A percentile compares a stretch with the other conserved stretches of the same genome.
phyloP scores from a whole-genome alignment of 2,797 vertebrate genomes.

The Poecilia velifera region DNA sequence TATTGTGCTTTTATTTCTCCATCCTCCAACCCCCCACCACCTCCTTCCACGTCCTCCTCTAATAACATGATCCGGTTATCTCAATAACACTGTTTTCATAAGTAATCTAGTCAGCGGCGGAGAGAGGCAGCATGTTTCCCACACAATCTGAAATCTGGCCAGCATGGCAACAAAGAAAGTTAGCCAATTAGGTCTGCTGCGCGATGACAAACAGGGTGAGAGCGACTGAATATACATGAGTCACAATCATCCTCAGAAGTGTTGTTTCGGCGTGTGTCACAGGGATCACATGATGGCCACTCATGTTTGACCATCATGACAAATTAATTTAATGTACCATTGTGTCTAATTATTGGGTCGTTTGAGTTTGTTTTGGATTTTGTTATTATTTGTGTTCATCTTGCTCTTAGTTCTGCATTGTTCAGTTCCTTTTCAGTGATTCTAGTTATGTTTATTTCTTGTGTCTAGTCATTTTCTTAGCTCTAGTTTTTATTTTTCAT shows the following conservation, averaged over 20 bases:
- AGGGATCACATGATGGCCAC: conserved; percentile 30
- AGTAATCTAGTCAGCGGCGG: conserved; percentile 39
- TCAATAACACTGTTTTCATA: conserved; percentile 57
- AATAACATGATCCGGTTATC: conserved; percentile 33
- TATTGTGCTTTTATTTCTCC: conserved; percentile 4
- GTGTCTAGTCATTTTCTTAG: too few species aligned
- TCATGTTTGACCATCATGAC: conserved; percentile 13
- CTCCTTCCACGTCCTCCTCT: too few species aligned
- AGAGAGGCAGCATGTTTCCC: conserved; percentile 50
- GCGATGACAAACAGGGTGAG: conserved; percentile 62
- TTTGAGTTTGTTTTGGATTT: too few species aligned
- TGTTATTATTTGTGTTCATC: too few species aligned
- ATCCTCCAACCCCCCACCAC: neutral
- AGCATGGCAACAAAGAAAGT: conserved; percentile 80
- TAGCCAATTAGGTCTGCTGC: conserved; percentile 68
- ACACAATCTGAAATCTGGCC: conserved; percentile 62
- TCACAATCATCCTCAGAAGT: conserved; percentile 54
- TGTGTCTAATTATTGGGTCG: neutral
- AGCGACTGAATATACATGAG: conserved; percentile 59
- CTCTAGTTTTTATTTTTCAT: too few species aligned
- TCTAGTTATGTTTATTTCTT: too few species aligned
- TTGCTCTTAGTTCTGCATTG: too few species aligned
- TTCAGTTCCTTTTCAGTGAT: too few species aligned
- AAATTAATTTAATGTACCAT: neutral
- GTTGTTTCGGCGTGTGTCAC: conserved; percentile 39